Base-by-base conservation (phyloP, 2,888 invertebrate genomes). In the Acronicta aceris region DNA sequence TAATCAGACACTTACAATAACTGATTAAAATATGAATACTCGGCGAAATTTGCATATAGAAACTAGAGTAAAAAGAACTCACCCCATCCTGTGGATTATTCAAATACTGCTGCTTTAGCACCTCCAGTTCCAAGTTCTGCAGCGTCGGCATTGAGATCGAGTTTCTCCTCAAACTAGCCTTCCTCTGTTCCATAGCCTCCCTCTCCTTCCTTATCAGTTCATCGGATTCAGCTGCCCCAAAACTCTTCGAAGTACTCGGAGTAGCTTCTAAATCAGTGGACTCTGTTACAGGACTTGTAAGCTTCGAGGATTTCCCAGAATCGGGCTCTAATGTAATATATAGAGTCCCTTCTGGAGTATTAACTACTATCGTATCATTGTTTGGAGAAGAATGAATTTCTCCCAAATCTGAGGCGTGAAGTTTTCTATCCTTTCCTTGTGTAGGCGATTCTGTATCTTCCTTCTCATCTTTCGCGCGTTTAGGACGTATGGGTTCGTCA, bases 131-230 rank as follows among this genome's bases (percentile, higher is more conserved):
- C 85, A 97, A 89, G 54, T 96, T 96, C 81, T 97, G 96, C 60
- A 97, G 91, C 71, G 95, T 95, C 4, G 97, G 97, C 94, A 97
- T 95, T 3, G 97, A 97, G 66, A 97, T 96, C 3, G 97, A 97
- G 74, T 97, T 96, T 72, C 96, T 95, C 51, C 97, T 94, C 52
- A 96, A 83, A 51, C 86, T 88, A 5, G 85, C 84, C 62, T 80
- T 83, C 58, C 91, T 88, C 61, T 83, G 79, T 41, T 88, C 89
- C 41, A 84, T 66, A 0, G 62, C 76, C 12, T 85, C 85, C 56
- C 65, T 78, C 65, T 94, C 93, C 30, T 82, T 85, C 27, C 80
- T 79, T 65, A 92, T 90, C 74, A 92, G 40, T 38, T 83, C 83
- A 56, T 77, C 83, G 0, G 91, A 90, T 33, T 93, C 93, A 41